A percentile compares a stretch with the other conserved stretches of the same genome.
These are phyloP conservation scores for Redunca redunca DNA, from an alignment of 2,113 vertebrate species.

Conservation along the genomic window DNA sequence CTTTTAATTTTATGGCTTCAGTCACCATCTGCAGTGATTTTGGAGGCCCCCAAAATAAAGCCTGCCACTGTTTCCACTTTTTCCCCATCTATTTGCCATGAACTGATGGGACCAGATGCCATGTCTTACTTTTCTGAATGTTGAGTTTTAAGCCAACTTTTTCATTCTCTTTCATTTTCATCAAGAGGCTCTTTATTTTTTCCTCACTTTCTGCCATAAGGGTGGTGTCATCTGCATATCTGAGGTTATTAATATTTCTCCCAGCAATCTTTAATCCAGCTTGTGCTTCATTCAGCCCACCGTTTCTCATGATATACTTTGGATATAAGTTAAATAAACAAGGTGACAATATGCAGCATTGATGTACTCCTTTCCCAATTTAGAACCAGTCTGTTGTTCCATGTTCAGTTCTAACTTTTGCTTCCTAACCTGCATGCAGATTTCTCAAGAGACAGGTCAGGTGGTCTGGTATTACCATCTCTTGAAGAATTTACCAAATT, in stretches of 20 bases:
- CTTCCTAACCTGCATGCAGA: neutral
- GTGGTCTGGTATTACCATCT: neutral
- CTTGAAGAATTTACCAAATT: neutral
- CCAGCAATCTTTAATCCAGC: neutral
- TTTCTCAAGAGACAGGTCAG: neutral
- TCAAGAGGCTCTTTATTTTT: neutral
- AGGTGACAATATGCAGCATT: neutral
- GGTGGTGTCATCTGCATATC: neutral
- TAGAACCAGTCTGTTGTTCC: neutral
- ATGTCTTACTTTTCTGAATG: neutral
- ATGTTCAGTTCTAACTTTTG: neutral
- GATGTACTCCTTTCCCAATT: neutral
- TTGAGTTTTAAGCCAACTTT: neutral
- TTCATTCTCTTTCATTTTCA: neutral
- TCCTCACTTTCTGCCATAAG: neutral
- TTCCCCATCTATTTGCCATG: neutral
- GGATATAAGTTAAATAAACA: neutral
- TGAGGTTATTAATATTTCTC: neutral
- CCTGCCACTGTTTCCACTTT: neutral
- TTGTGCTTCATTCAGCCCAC: neutral
- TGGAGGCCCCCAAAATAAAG: neutral
- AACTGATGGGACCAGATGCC: neutral
- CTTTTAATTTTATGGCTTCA: neutral
- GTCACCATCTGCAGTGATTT: neutral
- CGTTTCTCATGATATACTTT: neutral